These are phyloP conservation scores for Pecten maximus DNA, from an alignment of 2,888 invertebrate genomes.

Conservation along the genomic window DNA sequence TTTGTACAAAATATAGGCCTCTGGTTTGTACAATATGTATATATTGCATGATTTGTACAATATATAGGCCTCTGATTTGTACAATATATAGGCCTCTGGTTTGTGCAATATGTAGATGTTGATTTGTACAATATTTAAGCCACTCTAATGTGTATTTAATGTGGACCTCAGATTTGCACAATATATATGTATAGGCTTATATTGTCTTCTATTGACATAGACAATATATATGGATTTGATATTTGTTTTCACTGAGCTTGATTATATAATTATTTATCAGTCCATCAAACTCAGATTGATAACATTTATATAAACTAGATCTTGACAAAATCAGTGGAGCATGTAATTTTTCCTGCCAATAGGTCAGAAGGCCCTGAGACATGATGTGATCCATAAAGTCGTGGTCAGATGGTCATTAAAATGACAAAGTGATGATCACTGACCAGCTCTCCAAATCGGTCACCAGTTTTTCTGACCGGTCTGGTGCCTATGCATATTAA, in stretches of 20 bases:
- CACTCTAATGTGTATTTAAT: too few species aligned
- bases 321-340: background rate
- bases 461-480: background rate
- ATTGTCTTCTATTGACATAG: too few species aligned
- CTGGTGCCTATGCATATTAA: slow-evolving; percentile 11
- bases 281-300: background rate
- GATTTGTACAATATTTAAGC: too few species aligned
- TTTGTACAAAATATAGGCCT: too few species aligned
- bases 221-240: too few species aligned
- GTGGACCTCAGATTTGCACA: too few species aligned
- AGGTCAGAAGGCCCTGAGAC: background rate
- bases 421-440: slow-evolving; percentile 4
- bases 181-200: too few species aligned
- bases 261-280: background rate
- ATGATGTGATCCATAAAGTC: background rate
- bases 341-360: background rate
- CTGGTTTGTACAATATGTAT: background rate
- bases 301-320: background rate
- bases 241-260: background rate
- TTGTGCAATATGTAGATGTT: too few species aligned
- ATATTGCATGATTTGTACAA: background rate
- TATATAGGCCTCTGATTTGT: too few species aligned
- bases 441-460: background rate
- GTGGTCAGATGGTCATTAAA: slow-evolving; percentile 23
- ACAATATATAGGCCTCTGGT: too few species aligned